These are phyloP conservation scores for Eulemur rubriventer DNA, from an alignment of 2,797 vertebrate genomes.

Conservation along the genomic window DNA sequence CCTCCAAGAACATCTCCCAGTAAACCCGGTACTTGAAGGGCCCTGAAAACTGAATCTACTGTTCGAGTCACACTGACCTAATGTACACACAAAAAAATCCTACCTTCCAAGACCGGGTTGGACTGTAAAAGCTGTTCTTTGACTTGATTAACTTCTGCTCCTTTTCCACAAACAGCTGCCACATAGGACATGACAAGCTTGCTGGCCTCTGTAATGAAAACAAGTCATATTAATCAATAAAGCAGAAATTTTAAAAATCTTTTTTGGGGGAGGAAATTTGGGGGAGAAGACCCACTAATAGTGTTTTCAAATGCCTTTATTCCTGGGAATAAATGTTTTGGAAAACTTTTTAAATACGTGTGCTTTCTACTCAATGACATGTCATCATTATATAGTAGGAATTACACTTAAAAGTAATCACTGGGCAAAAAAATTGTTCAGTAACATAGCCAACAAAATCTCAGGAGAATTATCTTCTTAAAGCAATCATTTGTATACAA, in stretches of 20 bases:
- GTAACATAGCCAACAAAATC: not conserved
- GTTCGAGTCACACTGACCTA: not conserved
- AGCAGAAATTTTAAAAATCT: not conserved
- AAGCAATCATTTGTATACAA: not conserved
- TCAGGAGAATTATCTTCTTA: constrained; percentile 5
- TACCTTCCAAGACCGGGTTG: constrained; percentile 99
- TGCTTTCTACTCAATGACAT: not conserved
- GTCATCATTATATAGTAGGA: not conserved
- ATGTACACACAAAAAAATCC: constrained; percentile 69
- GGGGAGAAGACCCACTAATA: not conserved
- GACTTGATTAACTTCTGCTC: constrained; percentile 98
- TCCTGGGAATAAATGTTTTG: not conserved
- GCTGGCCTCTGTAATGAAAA: constrained; percentile 93
- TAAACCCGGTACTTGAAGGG: not conserved
- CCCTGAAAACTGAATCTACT: not conserved
- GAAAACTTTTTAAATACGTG: not conserved
- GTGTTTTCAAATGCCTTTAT: not conserved
- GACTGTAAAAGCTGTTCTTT: constrained; percentile 99
- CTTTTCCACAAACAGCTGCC: constrained; percentile 98
- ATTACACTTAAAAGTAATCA: not conserved
- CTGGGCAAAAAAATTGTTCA: not conserved
- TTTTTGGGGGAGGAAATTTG: not conserved
- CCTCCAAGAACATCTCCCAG: not conserved
- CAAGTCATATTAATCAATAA: constrained; percentile 43
- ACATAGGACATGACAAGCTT: constrained; percentile 99